phyloP scores from a whole-genome alignment of 2,113 vertebrate species.

The Chauna torquata region DNA sequence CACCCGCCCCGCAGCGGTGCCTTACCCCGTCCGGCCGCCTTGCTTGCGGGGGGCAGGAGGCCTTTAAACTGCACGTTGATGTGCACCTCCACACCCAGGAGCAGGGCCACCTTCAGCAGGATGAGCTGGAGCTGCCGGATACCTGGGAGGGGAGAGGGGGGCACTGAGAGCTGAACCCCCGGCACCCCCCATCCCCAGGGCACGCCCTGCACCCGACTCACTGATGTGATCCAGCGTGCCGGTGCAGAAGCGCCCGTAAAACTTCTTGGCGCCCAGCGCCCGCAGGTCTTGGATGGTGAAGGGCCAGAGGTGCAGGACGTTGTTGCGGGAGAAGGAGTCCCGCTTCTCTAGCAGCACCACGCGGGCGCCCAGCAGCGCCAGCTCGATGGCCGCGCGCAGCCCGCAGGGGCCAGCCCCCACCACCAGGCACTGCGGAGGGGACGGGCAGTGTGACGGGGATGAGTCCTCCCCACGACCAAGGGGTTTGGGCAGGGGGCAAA shows the following conservation, averaged over 20 bases:
- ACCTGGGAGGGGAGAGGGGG: constrained; percentile 69
- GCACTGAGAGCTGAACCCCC: background rate
- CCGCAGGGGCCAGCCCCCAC: constrained; percentile 92
- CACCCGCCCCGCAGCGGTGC: fast-evolving
- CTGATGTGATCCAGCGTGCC: constrained; percentile 93
- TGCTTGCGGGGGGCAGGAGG: constrained; percentile 71
- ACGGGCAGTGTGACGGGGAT: fast-evolving
- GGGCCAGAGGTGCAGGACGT: constrained; percentile 96
- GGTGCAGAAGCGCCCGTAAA: constrained; percentile 91
- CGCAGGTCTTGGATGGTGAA: constrained; percentile 92
- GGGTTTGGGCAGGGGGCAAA: background rate
- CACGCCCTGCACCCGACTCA: constrained; percentile 50
- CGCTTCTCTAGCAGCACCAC: constrained; percentile 92
- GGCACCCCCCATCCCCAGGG: background rate
- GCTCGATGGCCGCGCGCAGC: constrained; percentile 88
- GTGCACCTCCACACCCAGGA: constrained; percentile 92
- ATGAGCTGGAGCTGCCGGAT: constrained; percentile 95
- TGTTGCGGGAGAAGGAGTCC: constrained; percentile 90
- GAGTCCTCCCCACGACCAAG: background rate
- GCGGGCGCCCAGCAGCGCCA: constrained; percentile 87
- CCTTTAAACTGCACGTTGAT: constrained; percentile 82
- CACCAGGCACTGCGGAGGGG: constrained; percentile 84
- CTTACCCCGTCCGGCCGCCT: background rate
- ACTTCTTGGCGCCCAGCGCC: constrained; percentile 90
- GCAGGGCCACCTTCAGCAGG: constrained; percentile 88